These are phyloP conservation scores for Ctenochaetus hawaiiensis DNA, from an alignment of 2,797 vertebrate species.

Conservation along the genomic window DNA sequence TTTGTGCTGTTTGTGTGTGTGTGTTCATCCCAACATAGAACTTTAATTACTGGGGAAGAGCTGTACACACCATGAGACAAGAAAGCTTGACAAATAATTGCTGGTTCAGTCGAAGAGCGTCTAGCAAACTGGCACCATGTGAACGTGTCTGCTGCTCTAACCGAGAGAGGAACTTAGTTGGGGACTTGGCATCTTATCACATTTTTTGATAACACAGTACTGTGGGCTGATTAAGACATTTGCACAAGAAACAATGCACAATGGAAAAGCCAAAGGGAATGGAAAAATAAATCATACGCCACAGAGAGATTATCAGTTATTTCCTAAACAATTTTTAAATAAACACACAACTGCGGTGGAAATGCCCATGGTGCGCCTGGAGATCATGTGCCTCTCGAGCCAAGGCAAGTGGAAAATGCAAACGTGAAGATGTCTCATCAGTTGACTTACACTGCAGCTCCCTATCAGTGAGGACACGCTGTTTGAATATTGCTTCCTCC, in stretches of 20 bases:
- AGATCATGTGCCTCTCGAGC: slow-evolving; percentile 69
- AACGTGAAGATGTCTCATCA: slow-evolving; percentile 68
- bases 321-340: slow-evolving; percentile 61
- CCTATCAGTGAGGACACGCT: slow-evolving; percentile 73
- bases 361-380: slow-evolving; percentile 51
- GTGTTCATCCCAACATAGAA: slow-evolving; percentile 79
- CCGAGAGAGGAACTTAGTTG: slow-evolving; percentile 56
- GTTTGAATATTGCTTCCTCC: slow-evolving; percentile 83
- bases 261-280: slow-evolving; percentile 44
- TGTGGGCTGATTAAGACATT: slow-evolving; percentile 59
- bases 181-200: slow-evolving; percentile 63
- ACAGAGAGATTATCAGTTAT: slow-evolving; percentile 55
- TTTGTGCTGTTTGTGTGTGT: slow-evolving; percentile 15
- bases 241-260: slow-evolving; percentile 52
- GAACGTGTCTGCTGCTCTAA: slow-evolving; percentile 62
- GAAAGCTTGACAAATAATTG: slow-evolving; percentile 84
- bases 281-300: slow-evolving; percentile 51
- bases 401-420: slow-evolving; percentile 71
- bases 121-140: slow-evolving; percentile 57
- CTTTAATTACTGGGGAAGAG: slow-evolving; percentile 78
- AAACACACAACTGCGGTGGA: slow-evolving; percentile 58
- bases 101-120: slow-evolving; percentile 72
- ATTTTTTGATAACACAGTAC: slow-evolving; percentile 44
- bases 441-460: slow-evolving; percentile 60
- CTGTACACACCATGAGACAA: slow-evolving; percentile 67